Evolutionary conservation across 2,113 vertebrate species (phyloP).

Genomic region (Sylvia atricapilla): DNA sequence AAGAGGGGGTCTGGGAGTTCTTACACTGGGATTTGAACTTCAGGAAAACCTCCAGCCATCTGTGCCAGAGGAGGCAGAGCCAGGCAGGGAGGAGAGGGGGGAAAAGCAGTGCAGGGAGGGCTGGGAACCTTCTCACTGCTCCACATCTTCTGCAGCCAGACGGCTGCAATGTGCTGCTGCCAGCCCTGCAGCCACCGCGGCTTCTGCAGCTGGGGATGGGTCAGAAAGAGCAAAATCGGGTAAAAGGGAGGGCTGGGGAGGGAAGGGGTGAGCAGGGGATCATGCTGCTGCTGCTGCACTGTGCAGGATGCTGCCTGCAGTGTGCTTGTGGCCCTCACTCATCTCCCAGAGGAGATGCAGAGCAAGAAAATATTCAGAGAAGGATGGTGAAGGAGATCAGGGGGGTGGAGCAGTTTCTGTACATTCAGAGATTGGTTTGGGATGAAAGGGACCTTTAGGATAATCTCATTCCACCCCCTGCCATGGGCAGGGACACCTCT

Average conservation of each 20-base stretch:
- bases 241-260: neutral
- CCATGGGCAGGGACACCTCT: neutral
- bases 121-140: neutral
- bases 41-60: neutral
- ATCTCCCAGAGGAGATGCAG: neutral
- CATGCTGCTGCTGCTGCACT: neutral
- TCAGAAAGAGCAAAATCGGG: neutral
- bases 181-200: neutral
- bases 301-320: neutral
- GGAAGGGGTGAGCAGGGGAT: neutral
- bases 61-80: neutral
- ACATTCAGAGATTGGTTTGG: neutral
- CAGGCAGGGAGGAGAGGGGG: neutral
- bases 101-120: neutral
- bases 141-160: neutral
- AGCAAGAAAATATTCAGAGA: neutral
- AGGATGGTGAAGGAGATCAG: neutral
- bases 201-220: neutral
- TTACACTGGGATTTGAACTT: neutral
- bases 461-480: rapidly evolving
- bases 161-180: conserved; percentile 7
- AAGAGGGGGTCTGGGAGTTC: neutral
- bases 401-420: neutral
- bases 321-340: neutral
- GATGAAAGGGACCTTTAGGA: neutral